These are phyloP conservation scores for Copsychus sechellarum DNA, from an alignment of 2,113 vertebrate species.

Conservation along the genomic window DNA sequence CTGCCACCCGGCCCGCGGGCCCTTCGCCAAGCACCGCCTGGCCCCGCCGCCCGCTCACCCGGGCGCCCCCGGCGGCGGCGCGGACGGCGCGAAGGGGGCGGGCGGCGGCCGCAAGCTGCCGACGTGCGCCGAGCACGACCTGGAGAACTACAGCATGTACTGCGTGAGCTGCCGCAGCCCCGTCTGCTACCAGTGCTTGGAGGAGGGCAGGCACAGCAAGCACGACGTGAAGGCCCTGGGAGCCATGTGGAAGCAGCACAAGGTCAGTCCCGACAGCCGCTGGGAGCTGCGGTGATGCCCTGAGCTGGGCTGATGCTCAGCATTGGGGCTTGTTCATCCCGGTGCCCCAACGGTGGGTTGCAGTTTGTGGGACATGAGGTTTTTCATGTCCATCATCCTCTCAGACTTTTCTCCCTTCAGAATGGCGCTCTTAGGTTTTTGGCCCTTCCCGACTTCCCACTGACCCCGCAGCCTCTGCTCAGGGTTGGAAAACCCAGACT, in stretches of 20 bases:
- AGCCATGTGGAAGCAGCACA: constrained; percentile 95
- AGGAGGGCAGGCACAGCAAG: constrained; percentile 87
- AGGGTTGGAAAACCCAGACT: neutral
- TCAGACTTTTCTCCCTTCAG: neutral
- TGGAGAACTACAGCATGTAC: constrained; percentile 93
- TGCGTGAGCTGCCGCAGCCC: constrained; percentile 87
- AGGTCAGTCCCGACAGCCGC: constrained; percentile 75
- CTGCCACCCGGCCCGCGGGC: constrained; percentile 93
- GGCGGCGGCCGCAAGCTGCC: constrained; percentile 76
- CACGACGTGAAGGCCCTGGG: constrained; percentile 91
- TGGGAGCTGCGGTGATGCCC: neutral
- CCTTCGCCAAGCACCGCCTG: constrained; percentile 92
- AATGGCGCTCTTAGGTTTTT: neutral
- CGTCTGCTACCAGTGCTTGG: constrained; percentile 90
- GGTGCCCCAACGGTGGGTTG: rapidly evolving
- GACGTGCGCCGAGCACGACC: constrained; percentile 91
- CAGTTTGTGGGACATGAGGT: too few relatives aligned
- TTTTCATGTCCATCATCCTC: neutral
- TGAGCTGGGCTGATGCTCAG: neutral
- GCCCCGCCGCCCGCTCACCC: constrained; percentile 73
- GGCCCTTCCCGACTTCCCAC: neutral
- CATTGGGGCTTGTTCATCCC: rapidly evolving
- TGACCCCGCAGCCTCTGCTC: rapidly evolving
- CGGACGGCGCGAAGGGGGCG: constrained; percentile 11
- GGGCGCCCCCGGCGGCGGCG: neutral